Percentiles rank a stretch among this genome's conserved stretches.
These are phyloP conservation scores for Centruroides vittatus DNA, from an alignment of 1,140 invertebrate genomes.

Conservation along the genomic window DNA sequence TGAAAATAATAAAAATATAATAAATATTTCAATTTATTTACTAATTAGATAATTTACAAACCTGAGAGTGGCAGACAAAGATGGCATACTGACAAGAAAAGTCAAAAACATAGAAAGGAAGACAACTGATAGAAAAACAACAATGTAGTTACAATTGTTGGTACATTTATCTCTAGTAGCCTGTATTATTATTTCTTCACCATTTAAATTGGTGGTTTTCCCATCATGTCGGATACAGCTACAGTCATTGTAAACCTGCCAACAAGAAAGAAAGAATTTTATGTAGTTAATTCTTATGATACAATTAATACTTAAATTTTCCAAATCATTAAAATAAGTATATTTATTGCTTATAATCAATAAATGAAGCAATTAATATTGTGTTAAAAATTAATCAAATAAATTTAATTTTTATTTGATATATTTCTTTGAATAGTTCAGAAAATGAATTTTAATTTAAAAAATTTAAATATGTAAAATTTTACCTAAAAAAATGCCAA, in stretches of 20 bases:
- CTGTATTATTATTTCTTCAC: conserved; percentile 19
- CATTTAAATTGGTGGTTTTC: conserved; percentile 3
- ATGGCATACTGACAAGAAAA: conserved; percentile 60
- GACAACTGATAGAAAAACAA: conserved; percentile 47
- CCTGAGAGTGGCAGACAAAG: conserved; percentile 57
- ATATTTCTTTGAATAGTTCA: too few relatives aligned
- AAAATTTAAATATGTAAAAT: too few relatives aligned
- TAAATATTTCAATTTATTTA: not conserved
- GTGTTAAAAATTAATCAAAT: too few relatives aligned
- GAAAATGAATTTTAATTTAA: too few relatives aligned
- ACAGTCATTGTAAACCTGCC: conserved; percentile 19
- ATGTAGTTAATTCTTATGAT: too few relatives aligned
- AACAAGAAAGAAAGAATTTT: not conserved
- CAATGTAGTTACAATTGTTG: conserved; percentile 44
- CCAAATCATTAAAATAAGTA: too few relatives aligned
- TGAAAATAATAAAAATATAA: too few relatives aligned
- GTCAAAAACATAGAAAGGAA: conserved; percentile 59
- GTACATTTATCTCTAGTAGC: conserved; percentile 47
- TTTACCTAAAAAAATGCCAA: too few relatives aligned
- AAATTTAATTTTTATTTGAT: too few relatives aligned
- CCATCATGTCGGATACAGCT: conserved; percentile 2
- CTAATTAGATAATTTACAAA: conserved; percentile 22
- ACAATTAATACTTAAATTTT: too few relatives aligned
- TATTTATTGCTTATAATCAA: too few relatives aligned
- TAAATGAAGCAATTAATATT: too few relatives aligned